Percentiles rank a stretch among this genome's conserved stretches.
These are phyloP conservation scores for Syndactyla subalaris DNA, from an alignment of 2,797 vertebrate genomes.

Conservation along the genomic window DNA sequence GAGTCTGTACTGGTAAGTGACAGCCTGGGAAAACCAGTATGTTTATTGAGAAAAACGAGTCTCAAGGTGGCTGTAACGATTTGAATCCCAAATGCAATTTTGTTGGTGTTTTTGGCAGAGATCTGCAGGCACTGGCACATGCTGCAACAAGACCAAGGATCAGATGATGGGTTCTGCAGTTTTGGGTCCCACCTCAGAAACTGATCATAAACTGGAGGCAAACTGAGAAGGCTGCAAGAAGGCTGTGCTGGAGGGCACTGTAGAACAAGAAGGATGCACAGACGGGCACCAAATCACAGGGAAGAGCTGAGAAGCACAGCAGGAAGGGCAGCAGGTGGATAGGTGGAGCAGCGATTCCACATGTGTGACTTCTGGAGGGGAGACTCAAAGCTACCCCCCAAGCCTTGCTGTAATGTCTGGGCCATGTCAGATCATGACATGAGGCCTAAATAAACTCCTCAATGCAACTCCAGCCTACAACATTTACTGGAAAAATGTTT, in stretches of 20 bases:
- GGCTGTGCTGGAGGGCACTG: background rate
- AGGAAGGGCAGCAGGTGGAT: background rate
- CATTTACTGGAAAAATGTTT: background rate
- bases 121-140: fast-evolving
- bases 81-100: background rate
- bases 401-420: background rate
- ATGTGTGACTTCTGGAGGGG: fast-evolving
- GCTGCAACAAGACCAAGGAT: background rate
- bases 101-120: background rate
- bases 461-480: background rate
- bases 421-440: background rate
- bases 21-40: background rate
- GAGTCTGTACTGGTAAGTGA: background rate
- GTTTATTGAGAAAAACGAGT: background rate
- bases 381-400: background rate
- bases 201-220: background rate
- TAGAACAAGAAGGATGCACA: background rate
- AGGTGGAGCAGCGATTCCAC: background rate
- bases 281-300: fast-evolving
- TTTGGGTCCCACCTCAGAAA: background rate
- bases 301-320: background rate
- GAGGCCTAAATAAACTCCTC: background rate
- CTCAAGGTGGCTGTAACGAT: background rate
- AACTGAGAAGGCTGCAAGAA: background rate
- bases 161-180: background rate